Evolutionary conservation across 2,888 invertebrate species (phyloP), one percentile per base, ranked within the genome.

Genomic region (Malthinus flaveolus): DNA sequence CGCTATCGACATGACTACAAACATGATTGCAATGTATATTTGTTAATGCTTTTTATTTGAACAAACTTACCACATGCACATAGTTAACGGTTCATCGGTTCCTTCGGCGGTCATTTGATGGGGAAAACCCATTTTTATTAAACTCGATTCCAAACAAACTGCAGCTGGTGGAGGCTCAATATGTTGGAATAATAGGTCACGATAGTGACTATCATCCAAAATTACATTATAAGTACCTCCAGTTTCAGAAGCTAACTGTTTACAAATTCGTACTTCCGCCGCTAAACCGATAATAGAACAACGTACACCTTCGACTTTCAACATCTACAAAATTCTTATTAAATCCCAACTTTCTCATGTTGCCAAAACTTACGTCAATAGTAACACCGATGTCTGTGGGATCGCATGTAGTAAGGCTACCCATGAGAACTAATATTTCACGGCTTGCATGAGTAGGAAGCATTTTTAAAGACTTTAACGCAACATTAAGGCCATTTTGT

Each of bases 121-220:
- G 5, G 97, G 97, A 79, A 97, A 97, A 44, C 97, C 97, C 96
- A 97, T 97, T 83, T 95, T 93, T 33, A 95, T 92, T 1, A 95
- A 84, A 8, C 89, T 88, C n/a, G 89, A 86, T 63, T 90, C 89
- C 58, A 87, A 77, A 63, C 84, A 78, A 51, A 86, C 84, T 11
- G 93, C 89, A 53, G 92, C 89, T 11, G 90, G 84, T 32, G 87
- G 86, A 23, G 88, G 88, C 75, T 87, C 86, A 6, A 89, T 82
- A 68, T 88, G 86, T 50, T 84, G 83, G 65, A 84, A 80, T 10
- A 88, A 73, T 65, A 86, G 83, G 73, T 88, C 88, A 64, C 84
- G 83, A 66, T 79, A 90, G 77, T 94, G 93, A 37, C 84, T 82
- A 69, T 93, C 93, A 72, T 95, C 93, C 39, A 95, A 78, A n/a